phyloP scores from a whole-genome alignment of 2,888 invertebrate genomes.

The Laspeyria flexula region DNA sequence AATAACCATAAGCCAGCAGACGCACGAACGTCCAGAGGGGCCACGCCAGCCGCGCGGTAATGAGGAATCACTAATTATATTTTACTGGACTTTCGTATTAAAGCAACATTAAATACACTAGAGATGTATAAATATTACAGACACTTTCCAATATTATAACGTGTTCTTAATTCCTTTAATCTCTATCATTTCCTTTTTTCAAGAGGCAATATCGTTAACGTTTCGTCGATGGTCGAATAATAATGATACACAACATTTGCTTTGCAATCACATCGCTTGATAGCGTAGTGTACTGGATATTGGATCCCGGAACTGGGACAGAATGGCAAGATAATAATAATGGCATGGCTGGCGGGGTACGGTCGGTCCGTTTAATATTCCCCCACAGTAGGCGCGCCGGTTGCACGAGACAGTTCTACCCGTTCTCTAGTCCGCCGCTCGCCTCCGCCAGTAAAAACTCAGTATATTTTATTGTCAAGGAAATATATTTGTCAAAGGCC shows the following conservation, averaged over 20 bases:
- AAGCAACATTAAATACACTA: slow-evolving; percentile 70
- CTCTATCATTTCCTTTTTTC: slow-evolving; percentile 4
- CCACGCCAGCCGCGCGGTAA: slow-evolving; percentile 80
- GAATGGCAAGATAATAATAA: slow-evolving; percentile 71
- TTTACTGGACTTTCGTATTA: slow-evolving; percentile 82
- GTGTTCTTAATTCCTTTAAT: slow-evolving; percentile 15
- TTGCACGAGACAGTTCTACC: slow-evolving; percentile 78
- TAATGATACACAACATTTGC: slow-evolving; percentile 41
- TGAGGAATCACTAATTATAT: slow-evolving; percentile 86
- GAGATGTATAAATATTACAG: slow-evolving; percentile 49
- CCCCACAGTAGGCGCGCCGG: slow-evolving; percentile 74
- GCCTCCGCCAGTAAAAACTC: slow-evolving; percentile 74
- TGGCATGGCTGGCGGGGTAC: slow-evolving; percentile 56
- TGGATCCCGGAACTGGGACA: slow-evolving; percentile 53
- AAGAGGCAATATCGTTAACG: slow-evolving; percentile 21
- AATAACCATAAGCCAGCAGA: slow-evolving; percentile 86
- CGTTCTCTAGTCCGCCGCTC: slow-evolving; percentile 66
- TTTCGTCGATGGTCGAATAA: slow-evolving; percentile 23
- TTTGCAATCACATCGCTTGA: slow-evolving; percentile 45
- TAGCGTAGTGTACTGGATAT: slow-evolving; percentile 45
- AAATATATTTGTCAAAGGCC: slow-evolving; percentile 81
- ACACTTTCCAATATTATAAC: slow-evolving; percentile 43
- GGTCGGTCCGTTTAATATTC: slow-evolving; percentile 79
- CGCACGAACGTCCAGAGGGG: slow-evolving; percentile 86
- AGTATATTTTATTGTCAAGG: slow-evolving; percentile 81